Evolutionary conservation across 2,888 invertebrate species (phyloP).

Genomic region (Mimumesa dahlbomi): DNA sequence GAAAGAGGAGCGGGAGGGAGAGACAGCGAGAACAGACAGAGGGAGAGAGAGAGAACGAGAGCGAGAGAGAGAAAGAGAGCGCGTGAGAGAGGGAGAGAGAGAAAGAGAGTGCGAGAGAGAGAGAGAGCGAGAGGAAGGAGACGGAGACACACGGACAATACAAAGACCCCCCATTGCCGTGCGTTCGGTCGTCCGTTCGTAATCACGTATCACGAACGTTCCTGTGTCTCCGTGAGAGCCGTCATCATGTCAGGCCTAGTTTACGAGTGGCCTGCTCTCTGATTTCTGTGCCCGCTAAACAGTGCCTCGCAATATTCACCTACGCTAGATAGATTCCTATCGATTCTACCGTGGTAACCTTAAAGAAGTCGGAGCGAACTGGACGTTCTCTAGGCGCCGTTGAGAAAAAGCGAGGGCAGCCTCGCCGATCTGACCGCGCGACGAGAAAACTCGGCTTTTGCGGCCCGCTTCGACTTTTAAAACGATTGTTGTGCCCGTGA

Average conservation of each 20-base stretch:
- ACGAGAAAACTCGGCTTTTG: conserved; percentile 32
- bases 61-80: conserved; percentile 2
- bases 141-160: conserved; percentile 46
- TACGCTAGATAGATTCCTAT: conserved; percentile 23
- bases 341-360: conserved; percentile 45
- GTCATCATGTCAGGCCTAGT: conserved; percentile 54
- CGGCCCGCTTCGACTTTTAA: conserved; percentile 19
- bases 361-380: conserved; percentile 40
- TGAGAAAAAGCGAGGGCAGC: conserved; percentile 38
- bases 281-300: conserved; percentile 27
- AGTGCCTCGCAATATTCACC: conserved; percentile 15
- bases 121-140: conserved; percentile 10
- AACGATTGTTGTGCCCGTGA: conserved; percentile 41
- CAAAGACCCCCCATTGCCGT: conserved; percentile 50
- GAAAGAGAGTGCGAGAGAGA: conserved; percentile 17
- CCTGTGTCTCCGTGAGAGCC: conserved; percentile 41
- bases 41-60: background rate
- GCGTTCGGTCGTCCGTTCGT: conserved; percentile 48
- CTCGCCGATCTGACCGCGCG: conserved; percentile 24
- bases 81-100: background rate
- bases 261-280: conserved; percentile 40
- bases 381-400: conserved; percentile 27
- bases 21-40: conserved; percentile 4
- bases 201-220: conserved; percentile 51
- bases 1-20: conserved; percentile 5